These are phyloP conservation scores for Ennomos quercinarius DNA, from an alignment of 2,888 invertebrate genomes.

Conservation along the genomic window DNA sequence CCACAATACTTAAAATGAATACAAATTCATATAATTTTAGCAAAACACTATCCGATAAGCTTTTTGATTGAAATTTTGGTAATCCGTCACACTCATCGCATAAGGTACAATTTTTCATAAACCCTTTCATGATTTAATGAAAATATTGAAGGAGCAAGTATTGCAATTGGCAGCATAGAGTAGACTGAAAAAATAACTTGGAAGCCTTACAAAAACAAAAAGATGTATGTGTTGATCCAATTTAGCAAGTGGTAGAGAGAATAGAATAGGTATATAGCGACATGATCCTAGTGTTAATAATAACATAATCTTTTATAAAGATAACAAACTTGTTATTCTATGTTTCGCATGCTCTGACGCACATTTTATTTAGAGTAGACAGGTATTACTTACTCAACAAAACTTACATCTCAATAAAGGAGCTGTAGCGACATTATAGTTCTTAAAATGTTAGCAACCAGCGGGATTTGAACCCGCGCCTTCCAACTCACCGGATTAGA, in stretches of 20 bases:
- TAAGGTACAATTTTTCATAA: constrained; percentile 19
- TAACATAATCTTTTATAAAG: constrained; percentile 6
- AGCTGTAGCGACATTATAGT: too few relatives aligned
- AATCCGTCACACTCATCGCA: constrained; percentile 10
- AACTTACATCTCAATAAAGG: too few relatives aligned
- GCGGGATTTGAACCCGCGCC: too few relatives aligned
- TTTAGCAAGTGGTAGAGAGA: constrained; percentile 7
- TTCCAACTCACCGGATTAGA: too few relatives aligned
- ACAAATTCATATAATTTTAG: constrained; percentile 16
- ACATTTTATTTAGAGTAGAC: too few relatives aligned
- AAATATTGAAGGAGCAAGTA: constrained; percentile 1
- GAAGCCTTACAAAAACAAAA: constrained; percentile 35
- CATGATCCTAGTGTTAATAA: constrained; percentile 15
- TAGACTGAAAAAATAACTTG: constrained; percentile 14
- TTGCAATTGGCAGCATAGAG: background rate
- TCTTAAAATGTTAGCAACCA: too few relatives aligned
- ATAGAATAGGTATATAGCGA: background rate
- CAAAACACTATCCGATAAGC: constrained; percentile 2
- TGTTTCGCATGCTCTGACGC: background rate
- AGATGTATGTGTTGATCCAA: constrained; percentile 30
- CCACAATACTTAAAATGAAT: constrained; percentile 11
- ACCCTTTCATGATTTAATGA: constrained; percentile 1
- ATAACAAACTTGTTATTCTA: constrained; percentile 18
- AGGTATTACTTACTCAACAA: too few relatives aligned
- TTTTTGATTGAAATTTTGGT: constrained; percentile 2